Evolutionary conservation across 2,113 vertebrate species (phyloP), one percentile per base, ranked within the genome.

Genomic region (Hippocampus zosterae): DNA sequence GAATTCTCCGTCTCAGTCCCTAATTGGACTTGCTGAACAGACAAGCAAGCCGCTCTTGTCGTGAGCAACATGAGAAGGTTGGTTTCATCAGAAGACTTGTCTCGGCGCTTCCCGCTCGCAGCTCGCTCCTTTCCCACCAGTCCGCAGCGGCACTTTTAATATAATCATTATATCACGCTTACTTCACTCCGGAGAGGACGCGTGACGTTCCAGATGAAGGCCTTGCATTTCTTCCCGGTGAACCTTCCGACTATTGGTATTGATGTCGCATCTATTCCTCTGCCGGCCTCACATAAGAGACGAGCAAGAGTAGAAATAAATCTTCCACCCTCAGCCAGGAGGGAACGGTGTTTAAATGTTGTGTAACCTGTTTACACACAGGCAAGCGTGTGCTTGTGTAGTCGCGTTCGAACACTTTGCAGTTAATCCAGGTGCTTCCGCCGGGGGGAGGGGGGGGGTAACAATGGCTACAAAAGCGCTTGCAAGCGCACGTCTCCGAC

Each of bases 371-470:
- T 66, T 72, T 80, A 59, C 29, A 3, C 61, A 27, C 19, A 61
- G 16, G 40, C 53, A 63, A 18, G 25, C 10, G 57, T 64, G 70
- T 71, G 25, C 21, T 50, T 73, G 8, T 50, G 11, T 37, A 40
- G 56, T 62, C 12, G 4, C 5, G 65, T 77, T 48, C 23, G 66
- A 48, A 65, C 62, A 55, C 33, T 74, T 78, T 75, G 60, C 37
- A 37, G 76, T 62, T 71, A 74, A 81, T 81, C 81, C 80, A 85
- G 77, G 73, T 73, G 79, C 68, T 60, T 63, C 68, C 62, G 53
- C 62, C 40, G 62, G 62, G 40, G n/a, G n/a, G n/a, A n/a, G n/a
- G n/a, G n/a, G n/a, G n/a, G 12, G 23, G 2, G 40, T 23, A 65
- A 65, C 63, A 65, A 48, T 65, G 23, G 11, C 46, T 10, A 27